A percentile compares a stretch with the other conserved stretches of the same genome.
Evolutionary conservation across 2,113 vertebrate species (phyloP).

Genomic region (Tragelaphus scriptus): DNA sequence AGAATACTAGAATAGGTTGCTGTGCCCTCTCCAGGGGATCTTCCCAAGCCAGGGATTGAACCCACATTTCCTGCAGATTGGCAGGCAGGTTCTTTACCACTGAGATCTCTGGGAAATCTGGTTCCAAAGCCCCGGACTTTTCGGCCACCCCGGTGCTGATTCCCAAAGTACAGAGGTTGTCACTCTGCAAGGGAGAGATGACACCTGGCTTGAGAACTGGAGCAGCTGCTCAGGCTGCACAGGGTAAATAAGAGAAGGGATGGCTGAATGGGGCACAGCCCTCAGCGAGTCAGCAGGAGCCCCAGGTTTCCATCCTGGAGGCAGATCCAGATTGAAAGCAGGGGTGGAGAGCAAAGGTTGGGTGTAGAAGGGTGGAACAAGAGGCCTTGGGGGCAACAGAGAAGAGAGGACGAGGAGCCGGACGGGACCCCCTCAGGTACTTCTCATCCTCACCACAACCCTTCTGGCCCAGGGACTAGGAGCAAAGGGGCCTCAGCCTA

Average conservation of each 20-base stretch:
- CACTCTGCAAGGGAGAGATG: background rate
- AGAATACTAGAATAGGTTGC: background rate
- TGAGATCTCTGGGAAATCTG: background rate
- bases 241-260: background rate
- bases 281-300: background rate
- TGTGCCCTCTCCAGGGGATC: background rate
- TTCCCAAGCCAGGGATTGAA: background rate
- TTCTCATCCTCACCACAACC: background rate
- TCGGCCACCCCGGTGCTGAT: background rate
- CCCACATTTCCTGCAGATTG: background rate
- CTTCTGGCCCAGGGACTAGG: background rate
- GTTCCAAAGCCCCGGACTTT: background rate
- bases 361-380: background rate
- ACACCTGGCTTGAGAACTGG: background rate
- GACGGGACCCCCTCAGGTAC: background rate
- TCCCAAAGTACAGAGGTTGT: background rate
- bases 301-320: background rate
- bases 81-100: background rate
- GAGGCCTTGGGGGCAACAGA: background rate
- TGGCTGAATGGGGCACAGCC: background rate
- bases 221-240: background rate
- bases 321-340: background rate
- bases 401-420: background rate
- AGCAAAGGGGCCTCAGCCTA: rapidly evolving
- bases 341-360: background rate